Base-by-base conservation (phyloP, 2,888 invertebrate species). In the Pterobdella sp. region DNA sequence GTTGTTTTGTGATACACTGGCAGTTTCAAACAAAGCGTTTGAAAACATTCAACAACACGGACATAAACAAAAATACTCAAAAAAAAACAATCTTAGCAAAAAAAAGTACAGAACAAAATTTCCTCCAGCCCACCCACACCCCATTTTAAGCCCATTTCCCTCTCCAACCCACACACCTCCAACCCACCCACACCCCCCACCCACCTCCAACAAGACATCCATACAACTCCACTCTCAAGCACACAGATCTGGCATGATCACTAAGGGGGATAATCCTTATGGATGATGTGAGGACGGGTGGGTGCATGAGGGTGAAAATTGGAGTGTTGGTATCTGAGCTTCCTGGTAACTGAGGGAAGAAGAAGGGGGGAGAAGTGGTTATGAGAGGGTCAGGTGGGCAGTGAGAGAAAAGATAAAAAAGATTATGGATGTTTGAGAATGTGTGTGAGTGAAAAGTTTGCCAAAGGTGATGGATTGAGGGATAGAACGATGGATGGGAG, bases 211-310 rank as follows among this genome's bases (percentile, higher is more conserved):
- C 4, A 22, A 26, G 26, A 37, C 71, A 71, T 56, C 71, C 71
- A 52, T 71, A 71, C 18, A 71, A 18, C 36, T 71, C 71, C 10
- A 71, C 32, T 35, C 71, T 31, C n/a, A 71, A 26, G 63, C 71
- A 71, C 22, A 71, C 35, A n/a, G 71, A 56, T 52, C 71, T 71
- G 22, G 63, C 14, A 36, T 63, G 71, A n/a, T 63, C 32, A 36
- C 60, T 34, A 34, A 71, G n/a, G 18, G 71, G 71, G 0, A 71
- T 18, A 29, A 71, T 10, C 34, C 71, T 56, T 7, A 71, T 29
- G 34, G 31, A 32, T 14, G 63, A 31, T 22, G 71, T 37, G 18
- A 34, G 26, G 1, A 71, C 14, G 1, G 32, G 34, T n/a, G n/a
- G n/a, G 18, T 26, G 14, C 22, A 71, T 34, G 1, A 31, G 29